A percentile compares a stretch with the other conserved stretches of the same genome.
Conservation (phyloP, 2,797 vertebrate genomes). For the Syngnathus rostellatus region DNA sequence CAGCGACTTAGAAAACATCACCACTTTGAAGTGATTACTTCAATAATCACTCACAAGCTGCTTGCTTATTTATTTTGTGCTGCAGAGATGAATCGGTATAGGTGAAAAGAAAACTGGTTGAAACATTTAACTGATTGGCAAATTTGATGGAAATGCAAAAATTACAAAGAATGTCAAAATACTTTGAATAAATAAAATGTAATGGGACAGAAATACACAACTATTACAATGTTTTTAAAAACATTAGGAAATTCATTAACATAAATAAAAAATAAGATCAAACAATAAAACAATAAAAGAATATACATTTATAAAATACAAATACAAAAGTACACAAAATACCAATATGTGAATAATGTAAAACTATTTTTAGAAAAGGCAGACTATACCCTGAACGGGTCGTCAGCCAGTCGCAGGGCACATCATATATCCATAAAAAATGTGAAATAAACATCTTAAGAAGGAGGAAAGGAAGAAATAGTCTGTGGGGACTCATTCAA, state of each 20-base stretch:
- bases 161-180: background rate
- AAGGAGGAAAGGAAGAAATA: conserved; percentile 8
- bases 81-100: background rate
- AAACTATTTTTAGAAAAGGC: no score
- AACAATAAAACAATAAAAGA: no score
- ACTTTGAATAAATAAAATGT: background rate
- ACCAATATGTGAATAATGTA: no score
- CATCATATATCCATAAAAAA: conserved; percentile 2
- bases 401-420: conserved; percentile 1
- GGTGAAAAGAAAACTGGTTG: background rate
- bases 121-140: background rate
- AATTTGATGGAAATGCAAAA: background rate
- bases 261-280: no score
- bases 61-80: conserved; percentile 1
- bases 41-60: background rate
- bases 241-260: no score
- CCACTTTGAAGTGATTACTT: background rate
- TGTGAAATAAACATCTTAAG: conserved; percentile 1
- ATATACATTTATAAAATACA: no score
- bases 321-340: no score
- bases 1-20: background rate
- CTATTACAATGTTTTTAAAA: no score
- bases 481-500: conserved; percentile 30
- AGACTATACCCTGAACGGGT: no score
- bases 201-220: background rate